Conservation (phyloP, 2,888 invertebrate species). For the Drosophila pseudotalamancana region DNA sequence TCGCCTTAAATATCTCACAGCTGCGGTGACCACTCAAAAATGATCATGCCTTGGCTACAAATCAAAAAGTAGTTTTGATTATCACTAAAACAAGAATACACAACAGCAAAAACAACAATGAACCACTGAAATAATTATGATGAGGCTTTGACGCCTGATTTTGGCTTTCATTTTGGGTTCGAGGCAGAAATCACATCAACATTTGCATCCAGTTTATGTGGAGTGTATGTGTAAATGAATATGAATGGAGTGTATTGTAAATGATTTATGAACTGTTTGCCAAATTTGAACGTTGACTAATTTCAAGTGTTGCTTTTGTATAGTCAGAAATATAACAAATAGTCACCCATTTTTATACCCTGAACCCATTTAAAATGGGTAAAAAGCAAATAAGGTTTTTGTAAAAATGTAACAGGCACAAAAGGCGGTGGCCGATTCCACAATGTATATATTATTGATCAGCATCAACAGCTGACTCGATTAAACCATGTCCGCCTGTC, state of each 20-base stretch:
- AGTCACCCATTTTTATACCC: constrained; percentile 23
- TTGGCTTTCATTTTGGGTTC: constrained; percentile 29
- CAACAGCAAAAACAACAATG: constrained; percentile 8
- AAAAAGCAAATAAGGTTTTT: too few relatives aligned
- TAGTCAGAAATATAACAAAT: constrained; percentile 52
- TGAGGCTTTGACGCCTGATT: constrained; percentile 39
- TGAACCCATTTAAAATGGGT: too few relatives aligned
- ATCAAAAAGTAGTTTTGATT: constrained; percentile 58
- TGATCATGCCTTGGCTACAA: constrained; percentile 50
- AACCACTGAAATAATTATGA: constrained; percentile 28
- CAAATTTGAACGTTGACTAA: constrained; percentile 72
- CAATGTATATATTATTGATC: too few relatives aligned
- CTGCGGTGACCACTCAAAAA: constrained; percentile 34
- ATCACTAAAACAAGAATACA: constrained; percentile 27
- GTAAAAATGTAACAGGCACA: too few relatives aligned
- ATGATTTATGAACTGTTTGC: constrained; percentile 71
- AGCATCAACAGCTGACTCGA: too few relatives aligned
- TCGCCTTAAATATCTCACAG: constrained; percentile 55
- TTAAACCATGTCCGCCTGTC: too few relatives aligned
- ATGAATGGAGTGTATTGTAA: constrained; percentile 37
- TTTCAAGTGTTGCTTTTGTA: constrained; percentile 44
- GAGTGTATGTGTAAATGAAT: not conserved
- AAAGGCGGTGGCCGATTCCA: too few relatives aligned
- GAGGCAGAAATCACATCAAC: constrained; percentile 50
- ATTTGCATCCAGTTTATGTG: constrained; percentile 27